Conservation (phyloP, 2,113 vertebrate genomes). For the Gasterosteus nipponicus region DNA sequence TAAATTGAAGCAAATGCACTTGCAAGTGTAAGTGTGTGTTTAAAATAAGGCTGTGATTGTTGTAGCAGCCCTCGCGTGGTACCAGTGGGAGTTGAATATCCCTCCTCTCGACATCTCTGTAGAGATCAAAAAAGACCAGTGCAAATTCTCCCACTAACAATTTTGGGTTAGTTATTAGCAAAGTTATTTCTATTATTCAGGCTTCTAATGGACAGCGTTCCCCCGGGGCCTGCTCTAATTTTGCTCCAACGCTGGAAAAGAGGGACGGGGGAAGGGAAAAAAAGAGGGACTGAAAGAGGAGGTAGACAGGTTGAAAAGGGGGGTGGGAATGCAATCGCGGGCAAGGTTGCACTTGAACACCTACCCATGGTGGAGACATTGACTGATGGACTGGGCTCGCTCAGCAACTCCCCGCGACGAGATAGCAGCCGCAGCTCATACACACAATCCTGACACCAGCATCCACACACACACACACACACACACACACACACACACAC, state of each 20-base stretch:
- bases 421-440: constrained; percentile 94
- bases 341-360: constrained; percentile 64
- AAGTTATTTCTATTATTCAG: constrained; percentile 63
- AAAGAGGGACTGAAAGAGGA: constrained; percentile 5
- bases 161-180: constrained; percentile 56
- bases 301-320: constrained; percentile 21
- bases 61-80: not conserved
- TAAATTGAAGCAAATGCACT: not conserved
- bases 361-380: constrained; percentile 92
- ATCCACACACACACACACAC: constrained; percentile 24
- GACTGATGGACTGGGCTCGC: constrained; percentile 90
- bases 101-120: constrained; percentile 13
- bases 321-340: constrained; percentile 23
- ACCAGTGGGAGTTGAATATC: constrained; percentile 18
- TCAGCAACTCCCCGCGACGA: constrained; percentile 88
- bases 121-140: constrained; percentile 35
- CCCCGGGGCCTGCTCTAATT: constrained; percentile 66
- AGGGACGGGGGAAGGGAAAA: constrained; percentile 25
- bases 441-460: constrained; percentile 83
- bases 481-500: constrained; percentile 46
- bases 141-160: constrained; percentile 33
- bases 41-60: not conserved
- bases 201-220: constrained; percentile 62
- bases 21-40: no score
- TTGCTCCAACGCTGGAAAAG: constrained; percentile 33